Evolutionary conservation across 2,113 vertebrate species (phyloP).

Genomic region (Hypomesus transpacificus): DNA sequence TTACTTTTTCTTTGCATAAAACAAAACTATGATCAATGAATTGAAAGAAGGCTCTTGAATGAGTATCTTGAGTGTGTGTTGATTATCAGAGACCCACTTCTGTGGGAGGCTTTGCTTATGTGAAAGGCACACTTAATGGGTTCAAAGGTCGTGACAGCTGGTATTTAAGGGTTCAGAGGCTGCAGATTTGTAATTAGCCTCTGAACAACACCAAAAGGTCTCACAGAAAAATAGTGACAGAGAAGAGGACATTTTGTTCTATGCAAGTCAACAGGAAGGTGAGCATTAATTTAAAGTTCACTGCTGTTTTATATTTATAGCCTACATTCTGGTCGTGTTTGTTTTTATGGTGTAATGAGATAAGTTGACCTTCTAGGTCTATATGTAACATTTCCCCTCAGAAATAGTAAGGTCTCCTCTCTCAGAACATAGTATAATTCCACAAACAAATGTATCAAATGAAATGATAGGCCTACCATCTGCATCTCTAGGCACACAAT

Average conservation of each 20-base stretch:
- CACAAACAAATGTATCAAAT: too few relatives aligned
- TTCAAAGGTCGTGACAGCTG: conserved; percentile 68
- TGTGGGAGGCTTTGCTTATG: conserved; percentile 56
- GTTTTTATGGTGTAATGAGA: too few relatives aligned
- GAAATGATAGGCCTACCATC: too few relatives aligned
- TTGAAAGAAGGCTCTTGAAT: too few relatives aligned
- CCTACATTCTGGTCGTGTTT: too few relatives aligned
- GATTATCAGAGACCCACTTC: conserved; percentile 38
- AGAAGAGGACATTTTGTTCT: conserved; percentile 15
- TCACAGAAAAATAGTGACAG: conserved; percentile 29
- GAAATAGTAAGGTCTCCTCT: too few relatives aligned
- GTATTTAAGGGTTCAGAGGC: conserved; percentile 64
- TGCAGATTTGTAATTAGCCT: conserved; percentile 66
- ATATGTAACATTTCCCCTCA: too few relatives aligned
- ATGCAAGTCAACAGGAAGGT: not conserved
- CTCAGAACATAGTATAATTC: too few relatives aligned
- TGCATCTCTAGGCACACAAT: too few relatives aligned
- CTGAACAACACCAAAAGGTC: conserved; percentile 47
- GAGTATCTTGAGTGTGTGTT: not conserved
- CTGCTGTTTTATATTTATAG: not conserved
- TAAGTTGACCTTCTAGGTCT: too few relatives aligned
- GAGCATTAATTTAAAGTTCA: not conserved
- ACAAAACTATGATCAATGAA: too few relatives aligned
- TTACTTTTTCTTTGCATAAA: too few relatives aligned
- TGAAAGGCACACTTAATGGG: conserved; percentile 70